Percentiles rank a stretch among this genome's conserved stretches.
These are phyloP conservation scores for Caloenas nicobarica DNA, from an alignment of 2,113 vertebrate species.

Conservation along the genomic window DNA sequence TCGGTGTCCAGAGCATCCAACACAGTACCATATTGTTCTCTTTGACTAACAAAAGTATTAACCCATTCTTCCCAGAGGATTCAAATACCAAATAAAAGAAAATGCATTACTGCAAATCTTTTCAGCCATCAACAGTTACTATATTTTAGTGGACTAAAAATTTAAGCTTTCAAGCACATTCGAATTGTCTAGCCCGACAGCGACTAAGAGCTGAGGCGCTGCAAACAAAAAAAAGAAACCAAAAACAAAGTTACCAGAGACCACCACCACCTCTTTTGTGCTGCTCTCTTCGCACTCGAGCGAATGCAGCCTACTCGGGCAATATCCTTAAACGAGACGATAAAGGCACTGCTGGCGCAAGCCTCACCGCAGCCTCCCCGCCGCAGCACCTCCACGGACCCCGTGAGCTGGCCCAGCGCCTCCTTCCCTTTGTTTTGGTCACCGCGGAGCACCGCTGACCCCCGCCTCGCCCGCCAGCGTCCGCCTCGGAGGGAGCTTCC, in stretches of 20 bases:
- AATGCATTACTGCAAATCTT: neutral
- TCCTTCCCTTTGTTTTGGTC: constrained; percentile 59
- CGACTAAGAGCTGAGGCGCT: neutral
- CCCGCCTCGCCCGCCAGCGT: neutral
- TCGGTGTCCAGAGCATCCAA: neutral
- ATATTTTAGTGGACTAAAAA: neutral
- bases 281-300: neutral
- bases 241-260: constrained; percentile 2
- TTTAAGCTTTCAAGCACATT: neutral
- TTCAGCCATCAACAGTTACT: neutral
- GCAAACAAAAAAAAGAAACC: neutral
- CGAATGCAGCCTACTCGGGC: neutral
- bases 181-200: neutral
- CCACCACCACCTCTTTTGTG: constrained; percentile 24
- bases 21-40: neutral
- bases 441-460: neutral
- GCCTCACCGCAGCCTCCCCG: neutral
- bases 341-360: neutral
- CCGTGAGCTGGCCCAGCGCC: neutral
- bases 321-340: neutral
- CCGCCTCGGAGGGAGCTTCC: neutral
- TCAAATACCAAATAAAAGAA: neutral
- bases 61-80: neutral
- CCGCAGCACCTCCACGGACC: neutral
- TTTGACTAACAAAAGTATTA: neutral